Base-by-base conservation (phyloP, 2,797 vertebrate genomes). In the Protonibea diacanthus region DNA sequence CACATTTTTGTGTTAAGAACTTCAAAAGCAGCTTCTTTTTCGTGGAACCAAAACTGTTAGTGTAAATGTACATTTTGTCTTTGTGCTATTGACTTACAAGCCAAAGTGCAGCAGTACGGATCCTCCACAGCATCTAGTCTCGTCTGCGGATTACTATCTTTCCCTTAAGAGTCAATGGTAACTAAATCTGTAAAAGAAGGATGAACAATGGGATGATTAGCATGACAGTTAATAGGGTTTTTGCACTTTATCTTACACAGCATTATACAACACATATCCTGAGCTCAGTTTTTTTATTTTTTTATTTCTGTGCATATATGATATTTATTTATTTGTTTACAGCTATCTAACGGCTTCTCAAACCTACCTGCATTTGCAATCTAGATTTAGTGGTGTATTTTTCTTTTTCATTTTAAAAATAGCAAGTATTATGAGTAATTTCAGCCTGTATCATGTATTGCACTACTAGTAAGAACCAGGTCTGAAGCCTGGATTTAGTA, bases 101-200 rank as follows among this genome's bases (percentile, higher is more conserved):
- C 75, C 78, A 14, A 84, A 82, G 78, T n/a, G 48, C 56, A 69
- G 74, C 61, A 40, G 65, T 57, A 17, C 14, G 44, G 76, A 89
- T 77, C 42, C 40, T 72, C 71, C 57, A 44, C 79, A 72, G 57
- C 62, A 66, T 73, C 73, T 63, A 38, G 81, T 78, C 81, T 81
- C 58, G 52, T 89, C 71, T 76, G 15, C 3, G 18, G 85, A 91
- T 88, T 80, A 80, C 51, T 33, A 64, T 79, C 64, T 84, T 87
- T 75, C 64, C 84, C 74, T 83, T 87, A 71, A 88, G 86, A 78
- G 73, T 65, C 70, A 23, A 21, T 21, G 20, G 57, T 72, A 56
- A 72, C 48, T 57, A 67, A 87, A 80, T 76, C 72, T 71, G 48
- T 17, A 70, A 40, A 79, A 75, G 48, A 69, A 52, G 76, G 71